A percentile compares a stretch with the other conserved stretches of the same genome.
Evolutionary conservation across 2,797 vertebrate genomes (phyloP).

Genomic region (Rhinella marina): DNA sequence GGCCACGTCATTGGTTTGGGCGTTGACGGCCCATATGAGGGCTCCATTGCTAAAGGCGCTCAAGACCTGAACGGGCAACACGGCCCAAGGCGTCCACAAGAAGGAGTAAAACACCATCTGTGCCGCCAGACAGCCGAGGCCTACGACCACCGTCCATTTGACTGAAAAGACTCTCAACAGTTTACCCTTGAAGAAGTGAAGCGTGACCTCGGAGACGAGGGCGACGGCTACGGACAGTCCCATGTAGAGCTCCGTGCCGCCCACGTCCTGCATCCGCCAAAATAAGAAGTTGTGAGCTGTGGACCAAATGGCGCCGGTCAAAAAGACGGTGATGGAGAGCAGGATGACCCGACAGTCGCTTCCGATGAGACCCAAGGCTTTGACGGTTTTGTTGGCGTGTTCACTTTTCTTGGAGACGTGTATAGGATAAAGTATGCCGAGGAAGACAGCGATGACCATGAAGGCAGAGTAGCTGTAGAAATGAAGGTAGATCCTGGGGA

Average conservation of each 20-base stretch:
- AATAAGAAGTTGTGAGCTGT: constrained; percentile 82
- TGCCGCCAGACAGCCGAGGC: constrained; percentile 69
- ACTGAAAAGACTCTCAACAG: constrained; percentile 75
- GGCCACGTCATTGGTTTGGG: constrained; percentile 75
- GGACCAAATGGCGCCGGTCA: constrained; percentile 72
- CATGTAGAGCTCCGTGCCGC: constrained; percentile 83
- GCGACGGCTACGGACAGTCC: constrained; percentile 75
- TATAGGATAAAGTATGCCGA: constrained; percentile 76
- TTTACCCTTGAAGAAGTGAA: constrained; percentile 67
- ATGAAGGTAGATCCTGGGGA: constrained; percentile 69
- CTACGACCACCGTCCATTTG: constrained; percentile 67
- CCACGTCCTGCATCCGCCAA: constrained; percentile 88
- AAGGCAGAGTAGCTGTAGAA: constrained; percentile 79
- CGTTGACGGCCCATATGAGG: constrained; percentile 80
- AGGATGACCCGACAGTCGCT: constrained; percentile 76
- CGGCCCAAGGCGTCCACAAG: constrained; percentile 81
- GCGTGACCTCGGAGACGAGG: constrained; percentile 77
- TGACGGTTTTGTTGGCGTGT: constrained; percentile 68
- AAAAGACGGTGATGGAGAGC: constrained; percentile 73
- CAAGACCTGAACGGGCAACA: constrained; percentile 78
- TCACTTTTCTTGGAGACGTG: constrained; percentile 71
- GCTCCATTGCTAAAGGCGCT: constrained; percentile 77
- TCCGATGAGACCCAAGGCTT: constrained; percentile 77
- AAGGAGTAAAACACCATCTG: constrained; percentile 88
- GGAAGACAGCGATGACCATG: constrained; percentile 66